phyloP scores from a whole-genome alignment of 92 coral and sea anemone genomes.

The Siderastrea siderea region DNA sequence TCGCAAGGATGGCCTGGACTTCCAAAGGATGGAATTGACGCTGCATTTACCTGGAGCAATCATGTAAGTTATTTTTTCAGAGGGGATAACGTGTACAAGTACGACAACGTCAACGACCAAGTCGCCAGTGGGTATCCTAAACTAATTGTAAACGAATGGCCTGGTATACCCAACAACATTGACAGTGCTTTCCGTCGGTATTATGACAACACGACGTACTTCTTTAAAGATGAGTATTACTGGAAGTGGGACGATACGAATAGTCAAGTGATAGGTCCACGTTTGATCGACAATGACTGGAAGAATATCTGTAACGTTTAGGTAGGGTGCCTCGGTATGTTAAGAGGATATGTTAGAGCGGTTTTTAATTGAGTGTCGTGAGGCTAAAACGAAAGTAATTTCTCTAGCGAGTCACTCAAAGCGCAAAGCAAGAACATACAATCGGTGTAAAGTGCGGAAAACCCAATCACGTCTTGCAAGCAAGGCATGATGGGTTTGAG shows the following conservation, averaged over 20 bases:
- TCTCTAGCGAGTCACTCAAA: too few relatives aligned
- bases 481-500: too few relatives aligned
- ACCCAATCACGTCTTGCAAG: too few relatives aligned
- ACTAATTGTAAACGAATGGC: constrained; percentile 60
- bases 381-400: too few relatives aligned
- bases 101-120: constrained; percentile 51
- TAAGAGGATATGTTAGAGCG: too few relatives aligned
- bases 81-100: constrained; percentile 73
- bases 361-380: too few relatives aligned
- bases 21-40: constrained; percentile 76
- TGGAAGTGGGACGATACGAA: constrained; percentile 49
- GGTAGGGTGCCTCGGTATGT: background rate
- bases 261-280: constrained; percentile 6
- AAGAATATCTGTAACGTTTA: constrained; percentile 55
- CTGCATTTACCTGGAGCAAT: constrained; percentile 57
- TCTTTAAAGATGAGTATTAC: constrained; percentile 74
- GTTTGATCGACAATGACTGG: constrained; percentile 21
- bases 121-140: constrained; percentile 69
- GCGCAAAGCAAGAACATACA: too few relatives aligned
- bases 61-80: constrained; percentile 79
- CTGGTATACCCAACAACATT: constrained; percentile 72
- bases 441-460: too few relatives aligned
- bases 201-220: constrained; percentile 55
- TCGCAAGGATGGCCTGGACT: constrained; percentile 86
- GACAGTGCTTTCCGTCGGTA: constrained; percentile 79